Percentiles rank a stretch among this genome's conserved stretches.
Conservation (phyloP, 2,888 invertebrate genomes). For the Taenaris catops region DNA sequence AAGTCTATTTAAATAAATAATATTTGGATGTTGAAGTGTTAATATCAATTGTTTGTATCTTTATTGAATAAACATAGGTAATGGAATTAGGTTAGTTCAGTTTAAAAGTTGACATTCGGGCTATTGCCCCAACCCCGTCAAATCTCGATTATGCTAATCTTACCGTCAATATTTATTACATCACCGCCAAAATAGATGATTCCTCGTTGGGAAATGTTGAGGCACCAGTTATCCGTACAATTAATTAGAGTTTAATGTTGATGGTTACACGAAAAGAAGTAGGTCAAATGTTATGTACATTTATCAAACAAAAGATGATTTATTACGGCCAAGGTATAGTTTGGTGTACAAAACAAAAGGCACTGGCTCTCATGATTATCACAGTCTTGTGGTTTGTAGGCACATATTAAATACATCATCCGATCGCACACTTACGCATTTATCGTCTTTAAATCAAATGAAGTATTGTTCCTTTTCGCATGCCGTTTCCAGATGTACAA, state of each 20-base stretch:
- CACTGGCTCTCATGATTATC: constrained; percentile 30
- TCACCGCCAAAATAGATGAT: constrained; percentile 9
- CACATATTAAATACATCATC: too few relatives aligned
- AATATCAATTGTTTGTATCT: too few relatives aligned
- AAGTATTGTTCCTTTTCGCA: too few relatives aligned
- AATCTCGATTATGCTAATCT: not conserved
- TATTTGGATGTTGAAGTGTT: too few relatives aligned
- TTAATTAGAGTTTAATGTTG: constrained; percentile 18
- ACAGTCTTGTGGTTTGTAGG: constrained; percentile 21
- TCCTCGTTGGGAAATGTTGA: constrained; percentile 24
- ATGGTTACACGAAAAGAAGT: constrained; percentile 19
- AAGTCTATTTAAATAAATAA: too few relatives aligned
- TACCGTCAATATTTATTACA: constrained; percentile 8
- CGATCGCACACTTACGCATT: too few relatives aligned
- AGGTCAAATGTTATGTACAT: constrained; percentile 21
- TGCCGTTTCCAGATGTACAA: too few relatives aligned
- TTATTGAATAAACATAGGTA: too few relatives aligned
- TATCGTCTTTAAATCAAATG: too few relatives aligned
- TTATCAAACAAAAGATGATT: constrained; percentile 29
- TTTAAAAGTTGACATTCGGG: not conserved
- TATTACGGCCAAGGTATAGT: constrained; percentile 32
- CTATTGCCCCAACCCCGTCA: not conserved
- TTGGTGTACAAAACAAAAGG: constrained; percentile 28
- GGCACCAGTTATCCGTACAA: constrained; percentile 18
- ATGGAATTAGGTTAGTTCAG: too few relatives aligned